Evolutionary conservation across 2,113 vertebrate genomes (phyloP).

Genomic region (Climacteris rufus): DNA sequence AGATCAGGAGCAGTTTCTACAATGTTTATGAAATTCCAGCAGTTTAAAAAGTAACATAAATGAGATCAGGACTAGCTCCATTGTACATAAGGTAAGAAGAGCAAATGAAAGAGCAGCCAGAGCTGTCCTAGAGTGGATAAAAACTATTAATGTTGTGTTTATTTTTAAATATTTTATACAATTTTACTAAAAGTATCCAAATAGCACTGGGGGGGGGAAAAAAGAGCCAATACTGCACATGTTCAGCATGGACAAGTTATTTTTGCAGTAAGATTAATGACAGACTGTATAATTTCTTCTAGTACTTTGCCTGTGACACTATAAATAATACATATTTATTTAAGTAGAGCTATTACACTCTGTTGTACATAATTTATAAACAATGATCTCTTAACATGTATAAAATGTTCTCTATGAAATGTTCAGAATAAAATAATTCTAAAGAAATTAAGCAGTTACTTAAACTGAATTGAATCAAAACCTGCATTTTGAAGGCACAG

Average conservation of each 20-base stretch:
- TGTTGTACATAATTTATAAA: conserved; percentile 74
- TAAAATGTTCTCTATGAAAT: conserved; percentile 40
- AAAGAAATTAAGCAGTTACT: not conserved
- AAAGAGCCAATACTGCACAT: not conserved
- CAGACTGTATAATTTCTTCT: conserved; percentile 61
- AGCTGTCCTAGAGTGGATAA: conserved; percentile 62
- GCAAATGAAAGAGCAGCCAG: conserved; percentile 68
- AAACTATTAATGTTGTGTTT: conserved; percentile 72
- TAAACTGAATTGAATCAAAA: not conserved
- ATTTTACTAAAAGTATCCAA: conserved; percentile 71
- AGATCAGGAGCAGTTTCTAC: not conserved
- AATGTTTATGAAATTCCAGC: not conserved
- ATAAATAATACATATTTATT: conserved; percentile 77
- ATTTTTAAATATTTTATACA: conserved; percentile 80
- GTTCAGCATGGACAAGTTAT: conserved; percentile 57
- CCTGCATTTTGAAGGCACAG: not conserved
- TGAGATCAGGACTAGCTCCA: not conserved
- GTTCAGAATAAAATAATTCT: conserved; percentile 26
- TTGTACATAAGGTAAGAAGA: conserved; percentile 44
- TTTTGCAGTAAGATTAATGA: conserved; percentile 64
- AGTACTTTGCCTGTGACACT: conserved; percentile 72
- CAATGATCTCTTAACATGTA: conserved; percentile 50
- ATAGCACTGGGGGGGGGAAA: not conserved
- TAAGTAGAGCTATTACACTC: conserved; percentile 63
- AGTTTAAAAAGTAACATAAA: not conserved